These are phyloP conservation scores for Australoheros facetus DNA, from an alignment of 2,797 vertebrate species.

Conservation along the genomic window DNA sequence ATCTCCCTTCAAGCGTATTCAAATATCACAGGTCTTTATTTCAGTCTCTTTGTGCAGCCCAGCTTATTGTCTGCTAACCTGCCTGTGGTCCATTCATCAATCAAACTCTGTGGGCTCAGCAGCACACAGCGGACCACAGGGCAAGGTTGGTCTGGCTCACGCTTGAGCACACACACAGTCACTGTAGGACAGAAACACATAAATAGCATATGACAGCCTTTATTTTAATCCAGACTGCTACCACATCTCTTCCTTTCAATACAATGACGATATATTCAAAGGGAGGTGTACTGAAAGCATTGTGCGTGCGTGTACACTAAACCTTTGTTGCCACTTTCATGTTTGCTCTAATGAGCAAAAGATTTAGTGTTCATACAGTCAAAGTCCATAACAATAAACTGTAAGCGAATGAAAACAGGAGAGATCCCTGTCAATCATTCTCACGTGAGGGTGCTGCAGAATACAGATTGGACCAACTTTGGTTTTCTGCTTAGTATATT, in stretches of 20 bases:
- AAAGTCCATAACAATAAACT: neutral
- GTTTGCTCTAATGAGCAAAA: neutral
- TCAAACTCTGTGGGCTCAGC: conserved; percentile 13
- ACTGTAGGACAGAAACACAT: neutral
- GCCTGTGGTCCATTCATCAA: conserved; percentile 38
- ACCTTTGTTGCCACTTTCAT: neutral
- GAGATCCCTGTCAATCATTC: neutral
- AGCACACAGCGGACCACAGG: neutral
- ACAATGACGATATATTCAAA: neutral
- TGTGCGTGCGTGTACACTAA: neutral
- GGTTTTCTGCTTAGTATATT: neutral
- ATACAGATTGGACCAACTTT: accelerated
- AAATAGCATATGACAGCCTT: neutral
- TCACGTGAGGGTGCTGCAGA: neutral
- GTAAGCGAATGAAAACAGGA: neutral
- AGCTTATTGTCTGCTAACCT: conserved; percentile 13
- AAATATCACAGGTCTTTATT: conserved; percentile 15
- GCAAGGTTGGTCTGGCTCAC: conserved; percentile 15
- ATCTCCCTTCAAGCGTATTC: neutral
- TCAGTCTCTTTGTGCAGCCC: neutral
- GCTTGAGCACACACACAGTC: neutral
- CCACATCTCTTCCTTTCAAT: neutral
- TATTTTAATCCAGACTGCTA: neutral
- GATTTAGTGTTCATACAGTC: neutral
- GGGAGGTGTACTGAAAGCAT: neutral